Evolutionary conservation across 2,797 vertebrate genomes (phyloP).

Genomic region (Anolis apletophallus): DNA sequence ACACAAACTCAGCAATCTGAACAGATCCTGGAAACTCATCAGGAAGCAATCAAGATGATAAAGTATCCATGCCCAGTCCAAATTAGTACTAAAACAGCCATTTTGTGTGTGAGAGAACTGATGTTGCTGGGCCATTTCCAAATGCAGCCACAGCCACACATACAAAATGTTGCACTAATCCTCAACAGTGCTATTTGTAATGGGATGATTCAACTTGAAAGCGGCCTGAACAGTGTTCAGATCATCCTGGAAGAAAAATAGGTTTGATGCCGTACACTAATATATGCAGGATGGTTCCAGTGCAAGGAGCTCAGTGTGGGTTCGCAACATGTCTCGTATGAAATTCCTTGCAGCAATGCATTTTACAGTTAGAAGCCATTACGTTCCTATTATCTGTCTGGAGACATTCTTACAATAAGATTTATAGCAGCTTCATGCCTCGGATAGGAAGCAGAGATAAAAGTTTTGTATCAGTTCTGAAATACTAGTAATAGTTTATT

Average conservation of each 20-base stretch:
- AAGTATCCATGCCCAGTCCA: neutral
- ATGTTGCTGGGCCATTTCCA: neutral
- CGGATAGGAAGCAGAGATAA: slow-evolving; percentile 34
- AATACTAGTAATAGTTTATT: slow-evolving; percentile 34
- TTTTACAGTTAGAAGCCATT: slow-evolving; percentile 12
- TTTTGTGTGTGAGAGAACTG: neutral
- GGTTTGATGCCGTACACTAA: neutral
- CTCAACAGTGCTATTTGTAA: neutral
- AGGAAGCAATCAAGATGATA: neutral
- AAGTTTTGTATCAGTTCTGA: slow-evolving; percentile 27
- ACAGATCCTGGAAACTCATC: neutral
- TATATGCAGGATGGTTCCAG: neutral
- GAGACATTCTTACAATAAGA: slow-evolving; percentile 11
- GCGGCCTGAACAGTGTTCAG: neutral
- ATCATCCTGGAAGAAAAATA: slow-evolving; percentile 14
- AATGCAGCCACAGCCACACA: too few relatives aligned
- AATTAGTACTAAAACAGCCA: neutral
- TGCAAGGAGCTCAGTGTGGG: accelerated
- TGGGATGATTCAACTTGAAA: neutral
- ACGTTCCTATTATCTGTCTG: slow-evolving; percentile 18
- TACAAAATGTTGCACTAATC: neutral
- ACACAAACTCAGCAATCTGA: neutral
- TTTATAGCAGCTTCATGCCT: slow-evolving; percentile 35
- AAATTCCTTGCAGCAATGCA: neutral
- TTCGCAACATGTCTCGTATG: neutral